Conservation (phyloP, 2,797 vertebrate species). For the Prionace glauca region DNA sequence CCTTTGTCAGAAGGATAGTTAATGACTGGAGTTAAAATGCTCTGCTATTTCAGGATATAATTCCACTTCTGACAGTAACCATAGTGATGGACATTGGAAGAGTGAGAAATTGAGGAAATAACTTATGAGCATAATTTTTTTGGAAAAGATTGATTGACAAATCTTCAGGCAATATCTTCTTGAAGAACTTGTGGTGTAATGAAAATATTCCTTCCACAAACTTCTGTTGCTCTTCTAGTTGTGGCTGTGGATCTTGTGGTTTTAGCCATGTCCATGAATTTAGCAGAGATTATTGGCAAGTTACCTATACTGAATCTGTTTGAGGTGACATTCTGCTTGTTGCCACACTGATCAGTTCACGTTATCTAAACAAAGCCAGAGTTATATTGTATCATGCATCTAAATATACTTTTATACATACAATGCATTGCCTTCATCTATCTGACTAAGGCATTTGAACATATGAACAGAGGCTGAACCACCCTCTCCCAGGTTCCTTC, state of each 20-base stretch:
- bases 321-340: background rate
- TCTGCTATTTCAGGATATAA: background rate
- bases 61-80: background rate
- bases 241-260: background rate
- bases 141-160: background rate
- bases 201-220: background rate
- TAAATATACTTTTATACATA: background rate
- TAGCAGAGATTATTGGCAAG: background rate
- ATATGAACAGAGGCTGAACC: background rate
- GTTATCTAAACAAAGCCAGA: background rate
- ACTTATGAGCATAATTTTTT: background rate
- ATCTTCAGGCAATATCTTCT: background rate
- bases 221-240: background rate
- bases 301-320: background rate
- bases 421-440: background rate
- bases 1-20: background rate
- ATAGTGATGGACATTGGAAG: background rate
- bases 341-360: background rate
- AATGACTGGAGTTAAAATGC: slow-evolving; percentile 13
- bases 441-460: background rate
- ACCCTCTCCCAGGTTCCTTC: too few species aligned
- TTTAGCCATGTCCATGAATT: background rate
- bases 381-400: background rate
- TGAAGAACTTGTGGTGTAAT: background rate
- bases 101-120: background rate